Percentiles rank a stretch among this genome's conserved stretches.
These are phyloP conservation scores for Hirtodrosophila alboralis DNA, from an alignment of 2,888 invertebrate genomes.

Conservation along the genomic window DNA sequence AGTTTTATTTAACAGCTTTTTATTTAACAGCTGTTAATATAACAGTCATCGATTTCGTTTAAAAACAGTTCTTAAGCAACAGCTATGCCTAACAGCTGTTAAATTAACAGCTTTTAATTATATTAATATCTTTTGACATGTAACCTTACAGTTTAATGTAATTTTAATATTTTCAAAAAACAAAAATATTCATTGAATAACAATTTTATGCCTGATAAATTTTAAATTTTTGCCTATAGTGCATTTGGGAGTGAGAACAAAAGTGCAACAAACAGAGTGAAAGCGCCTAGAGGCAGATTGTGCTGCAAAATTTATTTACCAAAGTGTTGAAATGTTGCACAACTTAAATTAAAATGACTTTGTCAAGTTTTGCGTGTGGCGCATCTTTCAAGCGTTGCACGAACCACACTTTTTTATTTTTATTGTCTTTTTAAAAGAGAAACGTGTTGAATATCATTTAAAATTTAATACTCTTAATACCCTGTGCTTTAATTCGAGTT, in stretches of 20 bases:
- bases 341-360: constrained; percentile 81
- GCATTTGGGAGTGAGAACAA: constrained; percentile 11
- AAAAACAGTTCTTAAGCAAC: too few relatives aligned
- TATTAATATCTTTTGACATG: too few relatives aligned
- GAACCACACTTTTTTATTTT: constrained; percentile 16
- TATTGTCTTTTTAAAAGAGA: constrained; percentile 16
- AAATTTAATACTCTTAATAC: constrained; percentile 33
- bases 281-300: constrained; percentile 51
- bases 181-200: too few relatives aligned
- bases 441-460: constrained; percentile 32
- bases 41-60: too few relatives aligned
- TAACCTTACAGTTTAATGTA: too few relatives aligned
- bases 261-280: constrained; percentile 21
- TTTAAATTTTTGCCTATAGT: constrained; percentile 15
- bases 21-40: too few relatives aligned
- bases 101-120: too few relatives aligned
- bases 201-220: too few relatives aligned
- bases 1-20: too few relatives aligned
- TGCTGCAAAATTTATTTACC: constrained; percentile 66
- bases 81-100: too few relatives aligned
- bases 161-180: too few relatives aligned
- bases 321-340: constrained; percentile 78
- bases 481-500: background rate
- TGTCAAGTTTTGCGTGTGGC: constrained; percentile 54
- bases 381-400: constrained; percentile 8